These are phyloP conservation scores for Chorisops tibialis DNA, from an alignment of 2,888 invertebrate species.

Conservation along the genomic window DNA sequence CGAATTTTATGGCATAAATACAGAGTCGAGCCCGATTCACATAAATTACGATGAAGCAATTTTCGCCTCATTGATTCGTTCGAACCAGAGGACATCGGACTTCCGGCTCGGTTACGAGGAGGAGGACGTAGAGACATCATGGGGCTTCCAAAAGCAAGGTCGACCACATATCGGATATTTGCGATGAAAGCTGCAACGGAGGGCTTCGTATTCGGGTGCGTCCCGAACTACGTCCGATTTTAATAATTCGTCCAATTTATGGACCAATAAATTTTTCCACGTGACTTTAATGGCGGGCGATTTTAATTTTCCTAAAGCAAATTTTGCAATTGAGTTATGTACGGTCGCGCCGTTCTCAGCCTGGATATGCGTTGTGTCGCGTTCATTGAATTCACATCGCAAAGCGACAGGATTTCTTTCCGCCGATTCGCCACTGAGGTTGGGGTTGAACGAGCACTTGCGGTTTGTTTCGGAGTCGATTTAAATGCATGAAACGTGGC, in stretches of 20 bases:
- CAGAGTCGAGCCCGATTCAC: not conserved
- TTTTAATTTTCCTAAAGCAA: constrained; percentile 1
- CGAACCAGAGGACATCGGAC: not conserved
- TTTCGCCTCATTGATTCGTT: not conserved
- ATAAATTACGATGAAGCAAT: constrained; percentile 7
- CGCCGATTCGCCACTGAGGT: no score
- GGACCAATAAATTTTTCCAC: constrained; percentile 3
- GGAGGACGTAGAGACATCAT: not conserved
- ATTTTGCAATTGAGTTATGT: not conserved
- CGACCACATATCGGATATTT: constrained; percentile 1
- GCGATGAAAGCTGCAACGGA: not conserved
- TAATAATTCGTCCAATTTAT: constrained; percentile 8
- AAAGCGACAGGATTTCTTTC: no score
- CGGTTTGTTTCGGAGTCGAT: not conserved
- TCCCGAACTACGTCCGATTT: not conserved
- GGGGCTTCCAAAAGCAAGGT: not conserved
- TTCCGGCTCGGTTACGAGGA: not conserved
- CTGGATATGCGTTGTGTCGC: no score
- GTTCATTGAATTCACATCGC: no score
- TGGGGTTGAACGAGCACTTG: no score
- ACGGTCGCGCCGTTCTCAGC: not conserved
- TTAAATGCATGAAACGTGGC: constrained; percentile 18
- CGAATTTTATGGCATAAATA: not conserved
- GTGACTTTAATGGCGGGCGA: constrained; percentile 10
- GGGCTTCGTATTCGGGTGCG: not conserved